These are phyloP conservation scores for Eospalax fontanierii DNA, from an alignment of 2,797 vertebrate species.

Conservation along the genomic window DNA sequence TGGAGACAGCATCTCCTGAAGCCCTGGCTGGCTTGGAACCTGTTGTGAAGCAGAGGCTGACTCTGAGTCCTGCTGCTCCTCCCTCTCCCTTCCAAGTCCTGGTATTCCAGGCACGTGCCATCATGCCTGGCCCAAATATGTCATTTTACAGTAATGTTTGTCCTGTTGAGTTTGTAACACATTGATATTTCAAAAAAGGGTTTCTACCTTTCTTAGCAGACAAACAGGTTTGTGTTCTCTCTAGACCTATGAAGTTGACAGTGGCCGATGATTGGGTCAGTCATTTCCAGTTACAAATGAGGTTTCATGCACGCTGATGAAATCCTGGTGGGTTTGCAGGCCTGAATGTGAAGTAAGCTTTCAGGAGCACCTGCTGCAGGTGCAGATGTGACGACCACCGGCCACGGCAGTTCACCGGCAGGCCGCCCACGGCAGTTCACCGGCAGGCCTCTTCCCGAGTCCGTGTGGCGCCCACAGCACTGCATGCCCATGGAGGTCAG, in stretches of 20 bases:
- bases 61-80: neutral
- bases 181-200: neutral
- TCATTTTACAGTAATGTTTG: neutral
- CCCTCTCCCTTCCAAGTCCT: neutral
- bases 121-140: neutral
- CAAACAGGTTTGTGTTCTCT: neutral
- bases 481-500: neutral
- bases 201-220: neutral
- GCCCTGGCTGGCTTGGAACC: neutral
- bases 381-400: too few species aligned
- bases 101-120: neutral
- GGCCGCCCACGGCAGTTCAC: too few species aligned
- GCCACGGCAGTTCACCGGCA: too few species aligned
- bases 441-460: too few species aligned
- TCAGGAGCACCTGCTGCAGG: conserved; percentile 15
- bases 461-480: too few species aligned
- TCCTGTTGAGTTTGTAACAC: neutral
- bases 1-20: neutral
- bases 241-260: neutral
- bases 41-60: neutral
- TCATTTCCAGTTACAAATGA: neutral
- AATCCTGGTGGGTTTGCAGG: neutral
- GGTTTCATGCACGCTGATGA: neutral
- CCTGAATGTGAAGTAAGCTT: neutral
- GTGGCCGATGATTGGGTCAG: neutral